Base-by-base conservation (phyloP, 2,113 vertebrate genomes). In the Corynorhinus townsendii region DNA sequence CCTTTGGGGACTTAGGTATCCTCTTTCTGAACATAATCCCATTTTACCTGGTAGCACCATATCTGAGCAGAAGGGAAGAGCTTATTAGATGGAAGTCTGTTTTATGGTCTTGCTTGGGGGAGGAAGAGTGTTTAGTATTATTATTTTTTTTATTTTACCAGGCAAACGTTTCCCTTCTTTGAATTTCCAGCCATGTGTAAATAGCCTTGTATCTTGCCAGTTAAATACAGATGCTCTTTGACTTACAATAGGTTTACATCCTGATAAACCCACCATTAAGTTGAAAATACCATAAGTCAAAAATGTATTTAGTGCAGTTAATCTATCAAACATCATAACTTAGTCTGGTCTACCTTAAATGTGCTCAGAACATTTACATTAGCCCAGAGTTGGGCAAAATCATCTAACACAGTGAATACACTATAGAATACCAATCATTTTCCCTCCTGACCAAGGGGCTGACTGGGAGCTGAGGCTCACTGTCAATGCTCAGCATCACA, bases 121-220 rank as follows among this genome's bases (percentile, higher is more conserved):
- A 72, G 8, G 71, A 26, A 88, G 77, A 89, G 59, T 64, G 35
- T 35, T 96, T 96, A 75, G 80, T 93, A 62, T 77, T 85, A 15
- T 28, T 90, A 82, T 97, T 95, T 98, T 98, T 98, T 98, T 89
- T 94, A 85, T 97, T 97, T 98, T 98, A 98, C 98, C 92, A 3
- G 89, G 80, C 45, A 97, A 93, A 79, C 40, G 93, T 94, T 97
- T 97, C 68, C 96, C 82, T 92, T 96, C 69, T 96, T 96, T 97
- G 97, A 98, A 98, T 98, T 98, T 95, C 95, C 68, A 97, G 96
- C 83, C 30, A 0, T 75, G 93, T 98, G 98, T 98, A 98, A 98
- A 99, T 98, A 98, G 97, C 96, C 96, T 97, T 98, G 97, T 98
- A 98, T 97, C 98, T 98, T 98, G 98, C 98, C 98, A 98, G 98